Evolutionary conservation across 2,888 invertebrate genomes (phyloP), one percentile per base, ranked within the genome.

Genomic region (Furcula furcula): DNA sequence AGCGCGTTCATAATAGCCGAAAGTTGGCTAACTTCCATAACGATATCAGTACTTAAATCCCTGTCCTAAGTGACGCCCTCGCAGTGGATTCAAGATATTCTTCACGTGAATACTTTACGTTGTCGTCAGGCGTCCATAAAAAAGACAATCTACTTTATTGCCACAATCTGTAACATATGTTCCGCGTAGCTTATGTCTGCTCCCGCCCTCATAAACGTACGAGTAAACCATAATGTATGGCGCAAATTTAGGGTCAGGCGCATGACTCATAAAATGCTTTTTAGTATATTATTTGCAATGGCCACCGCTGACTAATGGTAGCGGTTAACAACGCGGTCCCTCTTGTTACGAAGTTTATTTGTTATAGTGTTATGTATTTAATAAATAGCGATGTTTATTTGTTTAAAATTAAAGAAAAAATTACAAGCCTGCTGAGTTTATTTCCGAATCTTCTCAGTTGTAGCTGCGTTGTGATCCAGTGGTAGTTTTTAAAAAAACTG

Each of bases 111-210:
- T 81, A 79, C 79, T 80, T 82, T 76, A 79, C 80, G 75, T 72
- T 66, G 76, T 72, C 73, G 76, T 54, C 67, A 65, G 65, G 73
- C 85, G 81, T 86, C 84, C 87, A 86, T 87, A 87, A 86, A 87
- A 87, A 87, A 86, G 85, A 88, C 87, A 88, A 87, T 87, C 83
- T 85, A 77, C 84, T 84, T 86, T 88, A 88, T 87, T 85, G 85
- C 86, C 69, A 80, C 81, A 88, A 87, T 87, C 86, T 83, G 86
- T 79, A 78, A 85, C 87, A 86, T 82, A 80, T 86, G 86, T 72
- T 81, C 76, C 73, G 60, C 63, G 55, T 70, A 62, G 69, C 80
- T 82, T 78, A 23, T 79, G 83, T 77, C 84, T 83, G 78, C 76
- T 73, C 69, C 73, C 70, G 67, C 79, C 76, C 83, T 85, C 86